phyloP scores from a whole-genome alignment of 1,140 invertebrate genomes.

The Sinella curviseta region DNA sequence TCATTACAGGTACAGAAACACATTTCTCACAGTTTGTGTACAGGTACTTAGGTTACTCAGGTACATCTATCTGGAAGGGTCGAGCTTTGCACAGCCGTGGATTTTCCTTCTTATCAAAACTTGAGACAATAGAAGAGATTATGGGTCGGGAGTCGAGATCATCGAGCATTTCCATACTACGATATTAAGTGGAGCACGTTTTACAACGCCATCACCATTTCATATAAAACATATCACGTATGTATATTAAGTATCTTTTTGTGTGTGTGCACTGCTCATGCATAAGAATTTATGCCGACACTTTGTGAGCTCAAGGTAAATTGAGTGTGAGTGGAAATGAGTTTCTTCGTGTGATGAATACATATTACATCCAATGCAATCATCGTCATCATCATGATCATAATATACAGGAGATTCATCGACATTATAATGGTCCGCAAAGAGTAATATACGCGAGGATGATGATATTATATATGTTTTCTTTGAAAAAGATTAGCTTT shows the following conservation, averaged over 20 bases:
- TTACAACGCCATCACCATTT: not conserved
- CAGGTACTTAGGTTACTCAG: too few relatives aligned
- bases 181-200: not conserved
- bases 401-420: not conserved
- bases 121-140: too few relatives aligned
- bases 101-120: too few relatives aligned
- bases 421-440: not conserved
- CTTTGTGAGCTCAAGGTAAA: constrained; percentile 24
- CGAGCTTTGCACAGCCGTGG: too few relatives aligned
- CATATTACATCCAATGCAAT: constrained; percentile 22
- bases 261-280: not conserved
- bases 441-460: not conserved
- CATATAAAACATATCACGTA: not conserved
- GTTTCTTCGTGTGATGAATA: constrained; percentile 21
- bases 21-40: too few relatives aligned
- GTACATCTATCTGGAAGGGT: too few relatives aligned
- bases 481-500: constrained; percentile 17
- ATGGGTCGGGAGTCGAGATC: too few relatives aligned
- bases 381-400: not conserved
- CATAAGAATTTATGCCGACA: constrained; percentile 20
- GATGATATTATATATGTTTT: constrained; percentile 8
- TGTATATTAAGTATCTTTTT: not conserved
- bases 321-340: constrained; percentile 27
- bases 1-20: too few relatives aligned
- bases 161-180: too few relatives aligned